Base-by-base conservation (phyloP, 2,888 invertebrate species). In the Zeuzera pyrina region DNA sequence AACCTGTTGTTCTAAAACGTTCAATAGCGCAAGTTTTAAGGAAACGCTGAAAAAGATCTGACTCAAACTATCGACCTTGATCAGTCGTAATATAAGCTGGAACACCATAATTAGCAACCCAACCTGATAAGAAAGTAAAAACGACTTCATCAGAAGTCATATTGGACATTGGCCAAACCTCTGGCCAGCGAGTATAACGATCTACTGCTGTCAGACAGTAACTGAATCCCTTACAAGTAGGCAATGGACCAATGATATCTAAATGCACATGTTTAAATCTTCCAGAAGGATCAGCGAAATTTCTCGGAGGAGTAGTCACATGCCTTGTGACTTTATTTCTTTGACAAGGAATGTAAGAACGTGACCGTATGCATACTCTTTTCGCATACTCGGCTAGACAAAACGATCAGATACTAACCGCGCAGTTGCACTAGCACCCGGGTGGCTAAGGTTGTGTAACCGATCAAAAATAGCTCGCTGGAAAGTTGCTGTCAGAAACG, bases 211-310 rank as follows among this genome's bases (percentile, higher is more conserved):
- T 32, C 13, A 32, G 21, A 13, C 32, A 32, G 21, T 32, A 32
- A 7, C 19, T 16, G 6, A 27, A 26, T 2, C 27, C 27, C 14
- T 32, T 12, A 10, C 1, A 0, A 42, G 45, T 4, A 47, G 23
- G 0, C 6, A 46, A 16, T 0, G 42, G 72, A 2, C 70, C 64
- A 2, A 78, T 51, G 6, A 78, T 44, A 41, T 83, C 76, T 0
- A 83, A 47, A 37, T 77, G 72, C 3, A 52, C 32, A 12, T 49
- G 43, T 1, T 4, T 6, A 15, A 50, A 40, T 2, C 47, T 30
- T 3, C 13, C 27, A 7, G 23, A 8, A 39, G 15, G 2, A 47
- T 39, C 2, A 2, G 11, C 2, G n/a, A n/a, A 5, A 45, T 16
- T 15, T 1, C 39, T 39, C 0, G 41, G 27, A 0, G 45, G 46